phyloP scores from a whole-genome alignment of 2,113 vertebrate genomes.

The Misgurnus mizolepis region DNA sequence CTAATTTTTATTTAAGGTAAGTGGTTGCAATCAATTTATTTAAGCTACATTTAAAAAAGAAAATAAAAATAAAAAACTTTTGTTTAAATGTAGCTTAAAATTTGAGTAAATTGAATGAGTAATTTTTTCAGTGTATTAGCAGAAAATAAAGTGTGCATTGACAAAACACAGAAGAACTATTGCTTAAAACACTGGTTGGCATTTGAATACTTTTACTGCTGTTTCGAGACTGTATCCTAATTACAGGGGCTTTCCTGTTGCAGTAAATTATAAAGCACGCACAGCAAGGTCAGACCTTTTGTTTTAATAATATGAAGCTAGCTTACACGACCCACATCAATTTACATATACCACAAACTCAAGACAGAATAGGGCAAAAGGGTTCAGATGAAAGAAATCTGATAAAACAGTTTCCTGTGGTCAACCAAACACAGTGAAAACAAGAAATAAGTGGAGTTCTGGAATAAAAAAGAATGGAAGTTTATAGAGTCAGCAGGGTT shows the following conservation, averaged over 20 bases:
- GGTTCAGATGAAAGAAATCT: background rate
- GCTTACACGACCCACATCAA: background rate
- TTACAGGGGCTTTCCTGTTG: slow-evolving; percentile 13
- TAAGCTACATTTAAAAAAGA: too few relatives aligned
- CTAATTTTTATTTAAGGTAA: too few relatives aligned
- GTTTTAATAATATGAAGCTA: slow-evolving; percentile 10
- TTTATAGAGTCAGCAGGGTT: too few relatives aligned
- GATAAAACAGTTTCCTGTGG: slow-evolving; percentile 17
- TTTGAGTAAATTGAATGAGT: too few relatives aligned
- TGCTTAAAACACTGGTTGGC: background rate
- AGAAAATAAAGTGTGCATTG: background rate
- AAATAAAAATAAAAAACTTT: too few relatives aligned
- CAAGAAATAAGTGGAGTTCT: background rate
- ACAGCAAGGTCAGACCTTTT: background rate
- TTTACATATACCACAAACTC: background rate
- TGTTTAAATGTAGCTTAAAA: too few relatives aligned
- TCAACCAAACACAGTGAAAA: background rate
- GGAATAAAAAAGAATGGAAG: too few relatives aligned
- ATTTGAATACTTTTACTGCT: background rate
- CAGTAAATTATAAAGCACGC: slow-evolving; percentile 27
- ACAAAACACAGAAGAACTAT: background rate
- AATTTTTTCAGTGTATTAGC: too few relatives aligned
- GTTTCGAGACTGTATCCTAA: slow-evolving; percentile 1
- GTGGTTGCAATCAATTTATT: too few relatives aligned
- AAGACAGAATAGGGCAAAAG: background rate